Percentiles rank a stretch among this genome's conserved stretches.
Conservation (phyloP, 1,140 invertebrate genomes). For the Vollenhovia emeryi region DNA sequence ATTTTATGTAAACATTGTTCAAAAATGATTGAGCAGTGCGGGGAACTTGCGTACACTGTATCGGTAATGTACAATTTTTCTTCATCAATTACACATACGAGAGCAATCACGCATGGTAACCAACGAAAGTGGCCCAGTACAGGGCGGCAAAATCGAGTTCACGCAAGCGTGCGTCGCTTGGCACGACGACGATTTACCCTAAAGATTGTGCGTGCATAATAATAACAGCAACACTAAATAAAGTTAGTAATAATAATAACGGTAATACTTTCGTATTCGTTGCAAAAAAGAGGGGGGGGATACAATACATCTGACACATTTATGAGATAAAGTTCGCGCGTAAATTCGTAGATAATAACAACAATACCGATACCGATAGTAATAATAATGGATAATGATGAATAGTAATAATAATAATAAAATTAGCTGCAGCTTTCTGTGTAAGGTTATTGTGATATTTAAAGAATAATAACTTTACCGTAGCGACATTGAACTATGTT, state of each 20-base stretch:
- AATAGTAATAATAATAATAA: constrained; percentile 69
- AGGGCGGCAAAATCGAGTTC: constrained; percentile 39
- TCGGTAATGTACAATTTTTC: constrained; percentile 11
- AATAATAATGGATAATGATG: constrained; percentile 71
- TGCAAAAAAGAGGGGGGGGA: constrained; percentile 44
- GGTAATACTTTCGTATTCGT: constrained; percentile 68
- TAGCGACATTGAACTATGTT: constrained; percentile 73
- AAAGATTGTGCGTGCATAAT: constrained; percentile 36
- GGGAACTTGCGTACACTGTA: constrained; percentile 8
- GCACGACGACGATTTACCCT: constrained; percentile 28
- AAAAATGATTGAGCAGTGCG: background rate
- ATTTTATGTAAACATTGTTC: constrained; percentile 21
- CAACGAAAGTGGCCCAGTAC: constrained; percentile 33
- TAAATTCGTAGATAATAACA: constrained; percentile 65
- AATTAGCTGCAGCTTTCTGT: constrained; percentile 82
- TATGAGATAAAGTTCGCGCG: constrained; percentile 62
- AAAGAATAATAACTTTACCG: constrained; percentile 79
- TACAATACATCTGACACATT: constrained; percentile 65
- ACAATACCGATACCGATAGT: constrained; percentile 67
- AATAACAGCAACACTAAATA: constrained; percentile 50
- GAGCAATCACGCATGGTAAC: constrained; percentile 16
- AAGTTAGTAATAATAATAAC: constrained; percentile 46
- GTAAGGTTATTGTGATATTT: constrained; percentile 84
- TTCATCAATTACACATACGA: background rate
- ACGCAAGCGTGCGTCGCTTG: constrained; percentile 41